These are phyloP conservation scores for Alces alces DNA, from an alignment of 2,113 vertebrate species.

Conservation along the genomic window DNA sequence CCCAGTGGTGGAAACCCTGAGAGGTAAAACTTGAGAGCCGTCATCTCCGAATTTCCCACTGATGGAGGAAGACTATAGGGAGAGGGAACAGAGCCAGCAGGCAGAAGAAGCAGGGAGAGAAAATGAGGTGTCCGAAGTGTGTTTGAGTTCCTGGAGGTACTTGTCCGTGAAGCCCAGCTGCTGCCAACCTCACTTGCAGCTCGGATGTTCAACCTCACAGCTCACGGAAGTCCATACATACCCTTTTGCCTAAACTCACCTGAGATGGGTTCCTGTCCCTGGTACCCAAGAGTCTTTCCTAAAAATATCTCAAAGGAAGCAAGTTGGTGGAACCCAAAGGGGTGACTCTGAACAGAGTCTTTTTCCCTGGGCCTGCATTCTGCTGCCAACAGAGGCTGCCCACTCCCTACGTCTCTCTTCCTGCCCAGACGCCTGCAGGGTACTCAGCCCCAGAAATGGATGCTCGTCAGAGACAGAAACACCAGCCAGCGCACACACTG, in stretches of 20 bases:
- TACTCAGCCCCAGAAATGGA: background rate
- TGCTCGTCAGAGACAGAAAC: background rate
- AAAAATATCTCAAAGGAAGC: background rate
- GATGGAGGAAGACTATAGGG: background rate
- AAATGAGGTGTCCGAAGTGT: rapidly evolving
- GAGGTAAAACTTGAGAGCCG: background rate
- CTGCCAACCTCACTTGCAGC: background rate
- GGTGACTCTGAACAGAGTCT: background rate
- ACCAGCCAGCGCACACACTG: background rate
- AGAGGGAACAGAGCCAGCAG: background rate
- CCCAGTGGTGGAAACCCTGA: background rate
- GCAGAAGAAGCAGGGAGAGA: background rate
- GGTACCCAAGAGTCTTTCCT: background rate
- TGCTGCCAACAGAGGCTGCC: background rate
- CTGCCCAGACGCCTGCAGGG: background rate
- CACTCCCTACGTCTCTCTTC: background rate
- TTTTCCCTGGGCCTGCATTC: background rate
- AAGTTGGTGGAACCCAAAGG: background rate
- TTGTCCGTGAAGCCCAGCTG: background rate
- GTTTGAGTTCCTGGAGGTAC: background rate
- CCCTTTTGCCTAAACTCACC: background rate
- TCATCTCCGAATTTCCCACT: background rate
- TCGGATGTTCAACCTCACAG: background rate
- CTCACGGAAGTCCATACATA: background rate
- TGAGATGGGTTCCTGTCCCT: background rate